phyloP scores from a whole-genome alignment of 1,140 invertebrate genomes.

The Orius insidiosus region DNA sequence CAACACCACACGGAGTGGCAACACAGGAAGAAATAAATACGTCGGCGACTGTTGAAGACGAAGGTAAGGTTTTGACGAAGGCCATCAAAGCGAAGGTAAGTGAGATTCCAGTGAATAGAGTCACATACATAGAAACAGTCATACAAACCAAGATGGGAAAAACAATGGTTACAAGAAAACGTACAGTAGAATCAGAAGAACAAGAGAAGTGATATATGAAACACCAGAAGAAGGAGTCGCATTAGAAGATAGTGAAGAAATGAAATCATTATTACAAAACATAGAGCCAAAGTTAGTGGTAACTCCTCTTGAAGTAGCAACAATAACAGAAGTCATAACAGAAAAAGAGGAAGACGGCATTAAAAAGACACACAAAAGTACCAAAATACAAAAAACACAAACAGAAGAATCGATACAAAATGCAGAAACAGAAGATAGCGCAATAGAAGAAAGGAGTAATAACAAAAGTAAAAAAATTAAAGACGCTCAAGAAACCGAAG shows the following conservation, averaged over 20 bases:
- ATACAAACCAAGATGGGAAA: constrained; percentile 16
- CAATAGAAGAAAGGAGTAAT: background rate
- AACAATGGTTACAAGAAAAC: constrained; percentile 13
- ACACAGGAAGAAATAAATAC: constrained; percentile 16
- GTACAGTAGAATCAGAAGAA: constrained; percentile 15
- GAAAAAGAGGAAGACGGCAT: background rate
- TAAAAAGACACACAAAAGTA: no score
- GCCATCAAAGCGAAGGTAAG: background rate
- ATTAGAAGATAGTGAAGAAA: background rate
- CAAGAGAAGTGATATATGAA: constrained; percentile 9
- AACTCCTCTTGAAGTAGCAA: background rate
- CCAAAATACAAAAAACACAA: background rate
- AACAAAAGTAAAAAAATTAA: constrained; percentile 19
- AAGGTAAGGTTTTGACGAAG: constrained; percentile 1
- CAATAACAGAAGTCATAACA: background rate
- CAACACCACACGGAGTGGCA: constrained; percentile 7
- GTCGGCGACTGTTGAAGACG: constrained; percentile 3
- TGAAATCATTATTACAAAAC: constrained; percentile 10
- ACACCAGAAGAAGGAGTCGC: constrained; percentile 3
- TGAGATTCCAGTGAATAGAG: background rate
- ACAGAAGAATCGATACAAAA: background rate
- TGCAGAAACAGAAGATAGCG: constrained; percentile 3
- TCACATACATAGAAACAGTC: background rate
- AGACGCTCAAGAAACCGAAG: no score
- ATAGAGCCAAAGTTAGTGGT: background rate